Evolutionary conservation across 1,140 invertebrate species (phyloP).

Genomic region (Mercenaria mercenaria): DNA sequence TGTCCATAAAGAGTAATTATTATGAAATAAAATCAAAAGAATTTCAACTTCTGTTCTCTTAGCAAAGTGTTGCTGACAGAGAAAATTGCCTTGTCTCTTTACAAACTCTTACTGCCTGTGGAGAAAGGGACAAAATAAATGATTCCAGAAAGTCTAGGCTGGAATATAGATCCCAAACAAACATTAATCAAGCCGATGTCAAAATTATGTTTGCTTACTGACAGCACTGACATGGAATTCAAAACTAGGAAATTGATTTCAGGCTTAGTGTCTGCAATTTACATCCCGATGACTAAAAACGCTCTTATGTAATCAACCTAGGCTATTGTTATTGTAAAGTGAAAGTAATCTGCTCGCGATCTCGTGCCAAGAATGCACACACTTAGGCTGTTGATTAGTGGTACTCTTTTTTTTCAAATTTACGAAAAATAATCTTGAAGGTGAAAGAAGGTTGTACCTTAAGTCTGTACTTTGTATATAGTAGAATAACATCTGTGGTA

Average conservation of each 20-base stretch:
- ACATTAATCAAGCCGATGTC: constrained; percentile 64
- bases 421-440: background rate
- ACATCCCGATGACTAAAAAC: constrained; percentile 29
- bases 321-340: constrained; percentile 38
- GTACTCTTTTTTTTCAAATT: background rate
- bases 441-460: background rate
- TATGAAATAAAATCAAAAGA: background rate
- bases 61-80: background rate
- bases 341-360: background rate
- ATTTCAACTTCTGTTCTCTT: background rate
- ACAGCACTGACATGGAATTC: constrained; percentile 58
- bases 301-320: constrained; percentile 48
- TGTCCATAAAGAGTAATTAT: background rate
- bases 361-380: constrained; percentile 11
- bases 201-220: constrained; percentile 63
- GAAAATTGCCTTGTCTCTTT: background rate
- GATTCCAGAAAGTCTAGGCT: constrained; percentile 49
- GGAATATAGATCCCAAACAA: constrained; percentile 51
- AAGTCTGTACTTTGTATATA: too few species aligned
- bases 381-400: background rate
- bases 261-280: constrained; percentile 34
- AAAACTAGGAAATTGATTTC: constrained; percentile 67
- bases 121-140: constrained; percentile 1
- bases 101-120: background rate
- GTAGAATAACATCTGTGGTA: too few species aligned